Conservation (phyloP, 2,888 invertebrate species). For the Epicampocera succincta region DNA sequence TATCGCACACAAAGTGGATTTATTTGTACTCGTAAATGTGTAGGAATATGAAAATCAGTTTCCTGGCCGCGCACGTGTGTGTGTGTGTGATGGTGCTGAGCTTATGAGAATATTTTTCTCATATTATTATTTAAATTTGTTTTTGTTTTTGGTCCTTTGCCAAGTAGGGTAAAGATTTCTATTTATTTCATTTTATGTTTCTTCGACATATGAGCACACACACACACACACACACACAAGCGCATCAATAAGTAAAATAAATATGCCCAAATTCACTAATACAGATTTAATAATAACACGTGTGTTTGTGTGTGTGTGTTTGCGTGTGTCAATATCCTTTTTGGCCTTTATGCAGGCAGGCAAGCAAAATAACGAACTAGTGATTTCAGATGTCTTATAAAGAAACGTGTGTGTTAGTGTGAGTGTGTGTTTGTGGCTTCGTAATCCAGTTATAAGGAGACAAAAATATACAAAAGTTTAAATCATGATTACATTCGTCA, state of each 20-base stretch:
- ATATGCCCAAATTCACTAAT: background rate
- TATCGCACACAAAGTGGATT: conserved; percentile 46
- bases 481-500: conserved; percentile 58
- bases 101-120: conserved; percentile 35
- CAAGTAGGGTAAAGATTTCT: conserved; percentile 66
- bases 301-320: background rate
- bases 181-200: conserved; percentile 40
- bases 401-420: background rate
- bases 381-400: conserved; percentile 39
- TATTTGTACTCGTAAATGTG: conserved; percentile 35
- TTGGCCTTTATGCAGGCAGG: conserved; percentile 23
- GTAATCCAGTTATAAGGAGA: conserved; percentile 41
- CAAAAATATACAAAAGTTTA: conserved; percentile 47
- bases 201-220: conserved; percentile 20
- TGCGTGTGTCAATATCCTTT: conserved; percentile 45
- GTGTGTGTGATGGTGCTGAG: no score
- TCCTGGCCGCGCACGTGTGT: no score
- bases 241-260: conserved; percentile 14
- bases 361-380: conserved; percentile 53
- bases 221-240: conserved; percentile 17
- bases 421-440: background rate
- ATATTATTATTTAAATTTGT: conserved; percentile 58
- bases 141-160: conserved; percentile 61
- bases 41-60: conserved; percentile 42
- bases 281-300: background rate